These are phyloP conservation scores for Phenganax marumi DNA, from an alignment of 92 coral and sea anemone genomes.

Conservation along the genomic window DNA sequence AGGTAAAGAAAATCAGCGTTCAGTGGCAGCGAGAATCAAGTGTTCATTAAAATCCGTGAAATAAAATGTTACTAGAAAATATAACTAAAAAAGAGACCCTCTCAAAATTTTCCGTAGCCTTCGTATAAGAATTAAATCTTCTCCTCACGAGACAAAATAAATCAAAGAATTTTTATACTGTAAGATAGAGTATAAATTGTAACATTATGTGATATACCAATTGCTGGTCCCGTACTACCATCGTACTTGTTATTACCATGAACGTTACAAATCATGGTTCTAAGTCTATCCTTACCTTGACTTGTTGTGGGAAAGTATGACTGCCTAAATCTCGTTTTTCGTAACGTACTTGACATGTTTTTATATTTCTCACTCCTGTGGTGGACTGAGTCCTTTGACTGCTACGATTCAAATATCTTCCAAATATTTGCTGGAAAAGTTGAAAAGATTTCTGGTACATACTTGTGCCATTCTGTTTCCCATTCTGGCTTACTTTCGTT, in stretches of 20 bases:
- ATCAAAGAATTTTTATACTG: too few species aligned
- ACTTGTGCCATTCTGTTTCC: background rate
- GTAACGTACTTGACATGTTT: background rate
- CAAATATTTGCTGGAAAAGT: constrained; percentile 3
- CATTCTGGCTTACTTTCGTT: background rate
- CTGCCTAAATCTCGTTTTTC: constrained; percentile 11
- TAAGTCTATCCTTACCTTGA: constrained; percentile 9
- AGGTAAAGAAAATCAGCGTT: too few species aligned
- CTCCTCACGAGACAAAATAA: too few species aligned
- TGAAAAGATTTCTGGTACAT: background rate
- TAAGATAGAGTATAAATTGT: too few species aligned
- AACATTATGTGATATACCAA: too few species aligned
- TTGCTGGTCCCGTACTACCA: background rate
- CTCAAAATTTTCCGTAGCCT: too few species aligned
- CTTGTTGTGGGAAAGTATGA: background rate
- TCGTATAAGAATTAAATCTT: too few species aligned
- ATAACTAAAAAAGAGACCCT: too few species aligned
- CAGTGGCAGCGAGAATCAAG: too few species aligned
- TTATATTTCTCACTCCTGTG: background rate
- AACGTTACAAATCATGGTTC: too few species aligned
- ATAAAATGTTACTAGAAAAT: too few species aligned
- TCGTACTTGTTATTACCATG: background rate
- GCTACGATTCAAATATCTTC: background rate
- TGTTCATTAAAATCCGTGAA: too few species aligned
- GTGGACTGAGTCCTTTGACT: background rate